phyloP scores from a whole-genome alignment of 2,888 invertebrate species.

The Prenolepis imparis region DNA sequence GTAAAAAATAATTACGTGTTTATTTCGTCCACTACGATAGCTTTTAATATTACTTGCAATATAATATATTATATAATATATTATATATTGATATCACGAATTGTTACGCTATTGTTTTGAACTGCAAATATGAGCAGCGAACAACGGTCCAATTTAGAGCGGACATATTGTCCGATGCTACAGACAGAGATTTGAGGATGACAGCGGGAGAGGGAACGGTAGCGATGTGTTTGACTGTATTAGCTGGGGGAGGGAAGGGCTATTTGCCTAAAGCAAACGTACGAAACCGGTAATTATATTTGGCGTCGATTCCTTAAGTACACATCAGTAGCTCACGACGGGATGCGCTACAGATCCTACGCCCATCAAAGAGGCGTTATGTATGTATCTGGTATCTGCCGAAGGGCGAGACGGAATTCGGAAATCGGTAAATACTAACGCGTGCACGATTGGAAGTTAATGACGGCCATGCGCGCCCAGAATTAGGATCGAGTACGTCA shows the following conservation, averaged over 20 bases:
- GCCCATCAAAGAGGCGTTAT: constrained; percentile 76
- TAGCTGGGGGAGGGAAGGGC: constrained; percentile 67
- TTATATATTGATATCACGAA: constrained; percentile 6
- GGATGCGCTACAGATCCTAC: constrained; percentile 68
- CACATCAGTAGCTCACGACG: constrained; percentile 72
- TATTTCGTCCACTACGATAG: neutral
- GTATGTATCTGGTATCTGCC: constrained; percentile 72
- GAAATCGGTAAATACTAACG: constrained; percentile 50
- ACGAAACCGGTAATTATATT: constrained; percentile 84
- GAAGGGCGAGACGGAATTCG: constrained; percentile 65
- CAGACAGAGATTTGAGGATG: constrained; percentile 38
- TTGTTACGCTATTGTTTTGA: constrained; percentile 32
- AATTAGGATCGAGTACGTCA: constrained; percentile 18
- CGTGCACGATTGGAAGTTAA: constrained; percentile 60
- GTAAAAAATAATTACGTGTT: neutral
- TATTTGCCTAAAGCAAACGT: constrained; percentile 82
- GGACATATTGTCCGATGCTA: constrained; percentile 38
- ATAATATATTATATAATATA: neutral
- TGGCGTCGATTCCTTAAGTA: constrained; percentile 83
- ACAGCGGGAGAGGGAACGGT: constrained; percentile 47
- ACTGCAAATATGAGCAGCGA: constrained; percentile 39
- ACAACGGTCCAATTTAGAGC: constrained; percentile 44
- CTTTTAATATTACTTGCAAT: neutral
- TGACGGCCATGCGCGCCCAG: constrained; percentile 22
- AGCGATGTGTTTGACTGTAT: constrained; percentile 78